phyloP scores from a whole-genome alignment of 2,113 vertebrate species.

The Oncorhynchus nerka region DNA sequence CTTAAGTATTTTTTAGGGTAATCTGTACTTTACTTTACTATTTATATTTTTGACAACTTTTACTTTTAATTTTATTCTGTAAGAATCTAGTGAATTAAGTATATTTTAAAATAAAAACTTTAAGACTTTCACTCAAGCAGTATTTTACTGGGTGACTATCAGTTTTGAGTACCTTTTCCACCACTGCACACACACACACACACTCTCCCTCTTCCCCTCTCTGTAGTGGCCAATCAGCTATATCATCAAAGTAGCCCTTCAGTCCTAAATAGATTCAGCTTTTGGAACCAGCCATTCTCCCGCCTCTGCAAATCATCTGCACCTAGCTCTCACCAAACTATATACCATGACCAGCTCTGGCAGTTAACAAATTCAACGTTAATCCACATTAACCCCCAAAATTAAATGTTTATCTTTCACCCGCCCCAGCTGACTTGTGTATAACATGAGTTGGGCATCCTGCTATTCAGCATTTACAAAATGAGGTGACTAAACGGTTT shows the following conservation, averaged over 20 bases:
- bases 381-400: constrained; percentile 21
- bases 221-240: background rate
- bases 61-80: too few relatives aligned
- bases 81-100: too few relatives aligned
- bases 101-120: too few relatives aligned
- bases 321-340: constrained; percentile 19
- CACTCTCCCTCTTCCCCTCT: background rate
- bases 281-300: constrained; percentile 27
- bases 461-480: background rate
- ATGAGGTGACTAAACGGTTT: background rate
- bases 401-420: constrained; percentile 40
- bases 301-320: background rate
- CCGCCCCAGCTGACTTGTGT: constrained; percentile 37
- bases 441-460: constrained; percentile 13
- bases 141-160: too few relatives aligned
- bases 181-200: background rate
- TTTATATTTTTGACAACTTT: too few relatives aligned
- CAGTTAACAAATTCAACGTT: constrained; percentile 9
- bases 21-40: background rate
- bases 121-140: too few relatives aligned
- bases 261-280: constrained; percentile 27
- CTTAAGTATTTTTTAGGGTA: background rate
- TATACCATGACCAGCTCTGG: constrained; percentile 9
- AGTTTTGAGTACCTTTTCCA: too few relatives aligned
- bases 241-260: constrained; percentile 13